Evolutionary conservation across 2,888 invertebrate genomes (phyloP).

Genomic region (Hydriomena furcata): DNA sequence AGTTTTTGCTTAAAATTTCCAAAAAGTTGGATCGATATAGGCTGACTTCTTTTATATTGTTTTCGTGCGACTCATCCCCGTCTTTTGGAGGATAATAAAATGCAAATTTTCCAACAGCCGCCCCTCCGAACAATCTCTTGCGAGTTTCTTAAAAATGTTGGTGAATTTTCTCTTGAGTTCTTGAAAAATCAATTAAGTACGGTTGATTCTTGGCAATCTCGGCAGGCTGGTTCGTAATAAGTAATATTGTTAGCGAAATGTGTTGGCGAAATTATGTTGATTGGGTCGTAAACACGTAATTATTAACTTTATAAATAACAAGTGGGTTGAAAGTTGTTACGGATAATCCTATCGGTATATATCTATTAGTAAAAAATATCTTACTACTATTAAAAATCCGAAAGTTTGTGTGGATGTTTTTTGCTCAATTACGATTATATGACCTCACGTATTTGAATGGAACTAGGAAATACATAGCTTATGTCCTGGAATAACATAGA

Average conservation of each 20-base stretch:
- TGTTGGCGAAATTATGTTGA: slow-evolving; percentile 7
- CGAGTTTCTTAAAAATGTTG: slow-evolving; percentile 29
- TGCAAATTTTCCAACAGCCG: slow-evolving; percentile 36
- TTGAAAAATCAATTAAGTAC: slow-evolving; percentile 29
- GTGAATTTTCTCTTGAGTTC: slow-evolving; percentile 30
- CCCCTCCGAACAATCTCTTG: slow-evolving; percentile 31
- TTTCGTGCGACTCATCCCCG: slow-evolving; percentile 32
- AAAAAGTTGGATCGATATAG: slow-evolving; percentile 20
- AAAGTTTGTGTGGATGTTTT: too few relatives aligned
- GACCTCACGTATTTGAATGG: too few relatives aligned
- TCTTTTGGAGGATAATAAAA: slow-evolving; percentile 37
- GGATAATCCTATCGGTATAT: too few relatives aligned
- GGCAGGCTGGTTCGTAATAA: slow-evolving; percentile 10
- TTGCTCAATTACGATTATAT: too few relatives aligned
- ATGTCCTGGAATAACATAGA: too few relatives aligned
- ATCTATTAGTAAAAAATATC: too few relatives aligned
- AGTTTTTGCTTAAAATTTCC: slow-evolving; percentile 20
- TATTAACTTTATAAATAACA: slow-evolving; percentile 5
- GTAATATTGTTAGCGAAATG: slow-evolving; percentile 9
- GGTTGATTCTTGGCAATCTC: slow-evolving; percentile 7
- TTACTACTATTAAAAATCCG: too few relatives aligned
- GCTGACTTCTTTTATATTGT: slow-evolving; percentile 37
- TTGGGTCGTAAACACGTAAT: slow-evolving; percentile 4
- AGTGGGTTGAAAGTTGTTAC: not conserved
- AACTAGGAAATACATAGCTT: too few relatives aligned